A percentile compares a stretch with the other conserved stretches of the same genome.
phyloP scores from a whole-genome alignment of 2,113 vertebrate species.

The Osmerus mordax region DNA sequence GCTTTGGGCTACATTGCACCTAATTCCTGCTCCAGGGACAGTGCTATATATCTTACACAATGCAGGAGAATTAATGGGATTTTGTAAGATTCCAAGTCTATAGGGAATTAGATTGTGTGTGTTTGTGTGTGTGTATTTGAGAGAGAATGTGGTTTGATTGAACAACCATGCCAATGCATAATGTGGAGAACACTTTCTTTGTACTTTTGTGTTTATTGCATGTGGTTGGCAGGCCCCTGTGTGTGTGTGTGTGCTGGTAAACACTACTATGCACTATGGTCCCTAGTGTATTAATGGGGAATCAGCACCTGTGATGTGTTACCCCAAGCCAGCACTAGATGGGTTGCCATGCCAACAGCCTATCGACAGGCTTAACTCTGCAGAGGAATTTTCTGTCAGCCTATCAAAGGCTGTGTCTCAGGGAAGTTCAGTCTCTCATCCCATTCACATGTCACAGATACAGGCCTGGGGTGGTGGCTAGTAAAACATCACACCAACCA shows the following conservation, averaged over 20 bases:
- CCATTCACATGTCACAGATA: conserved; percentile 32
- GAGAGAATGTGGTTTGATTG: neutral
- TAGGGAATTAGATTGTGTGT: neutral
- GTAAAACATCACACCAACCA: conserved; percentile 16
- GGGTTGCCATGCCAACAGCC: conserved; percentile 41
- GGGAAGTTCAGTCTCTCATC: conserved; percentile 48
- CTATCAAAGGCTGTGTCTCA: conserved; percentile 33
- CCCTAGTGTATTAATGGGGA: no score
- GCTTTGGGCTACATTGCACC: conserved; percentile 63
- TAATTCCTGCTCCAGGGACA: conserved; percentile 51
- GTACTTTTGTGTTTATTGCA: neutral
- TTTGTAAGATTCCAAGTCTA: no score
- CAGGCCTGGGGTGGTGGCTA: conserved; percentile 21
- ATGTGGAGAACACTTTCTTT: neutral
- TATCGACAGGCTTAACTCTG: conserved; percentile 30
- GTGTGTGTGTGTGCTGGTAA: conserved; percentile 11
- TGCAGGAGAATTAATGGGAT: neutral
- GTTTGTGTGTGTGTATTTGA: conserved; percentile 1
- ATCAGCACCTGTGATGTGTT: no score
- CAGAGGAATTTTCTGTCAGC: conserved; percentile 29
- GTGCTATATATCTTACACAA: conserved; percentile 4
- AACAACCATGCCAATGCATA: neutral
- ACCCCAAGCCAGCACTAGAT: neutral
- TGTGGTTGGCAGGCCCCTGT: no score
- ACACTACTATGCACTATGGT: conserved; percentile 8